Conservation (phyloP, 2,888 invertebrate species). For the Sminthurides aquaticus region DNA sequence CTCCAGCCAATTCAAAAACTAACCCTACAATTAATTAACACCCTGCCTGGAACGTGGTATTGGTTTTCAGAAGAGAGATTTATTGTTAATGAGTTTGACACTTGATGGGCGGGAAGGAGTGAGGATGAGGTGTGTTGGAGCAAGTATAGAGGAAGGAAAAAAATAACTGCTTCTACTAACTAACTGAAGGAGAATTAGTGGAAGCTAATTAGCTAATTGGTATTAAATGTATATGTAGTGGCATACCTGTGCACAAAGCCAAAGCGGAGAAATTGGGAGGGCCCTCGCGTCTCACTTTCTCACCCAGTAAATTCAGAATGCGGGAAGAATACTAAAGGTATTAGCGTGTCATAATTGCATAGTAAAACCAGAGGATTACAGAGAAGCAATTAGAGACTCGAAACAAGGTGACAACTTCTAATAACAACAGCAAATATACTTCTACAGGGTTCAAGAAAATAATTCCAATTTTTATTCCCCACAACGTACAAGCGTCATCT, state of each 20-base stretch:
- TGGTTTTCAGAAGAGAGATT: too few relatives aligned
- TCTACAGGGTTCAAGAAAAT: neutral
- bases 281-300: conserved; percentile 8
- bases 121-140: too few relatives aligned
- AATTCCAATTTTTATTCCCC: too few relatives aligned
- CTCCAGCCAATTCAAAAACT: too few relatives aligned
- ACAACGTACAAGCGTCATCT: too few relatives aligned
- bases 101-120: too few relatives aligned
- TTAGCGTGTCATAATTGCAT: conserved; percentile 41
- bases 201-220: neutral
- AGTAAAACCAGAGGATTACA: conserved; percentile 26
- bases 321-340: neutral
- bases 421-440: neutral
- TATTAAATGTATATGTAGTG: conserved; percentile 14
- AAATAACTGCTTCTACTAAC: too few relatives aligned
- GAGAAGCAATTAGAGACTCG: neutral
- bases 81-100: too few relatives aligned
- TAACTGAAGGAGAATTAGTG: neutral
- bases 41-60: too few relatives aligned
- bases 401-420: neutral
- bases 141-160: too few relatives aligned
- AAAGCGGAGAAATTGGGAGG: conserved; percentile 24
- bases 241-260: conserved; percentile 44
- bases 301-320: neutral
- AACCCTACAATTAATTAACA: too few relatives aligned